A percentile compares a stretch with the other conserved stretches of the same genome.
These are phyloP conservation scores for Cyprinus carpio DNA, from an alignment of 2,113 vertebrate species.

Conservation along the genomic window DNA sequence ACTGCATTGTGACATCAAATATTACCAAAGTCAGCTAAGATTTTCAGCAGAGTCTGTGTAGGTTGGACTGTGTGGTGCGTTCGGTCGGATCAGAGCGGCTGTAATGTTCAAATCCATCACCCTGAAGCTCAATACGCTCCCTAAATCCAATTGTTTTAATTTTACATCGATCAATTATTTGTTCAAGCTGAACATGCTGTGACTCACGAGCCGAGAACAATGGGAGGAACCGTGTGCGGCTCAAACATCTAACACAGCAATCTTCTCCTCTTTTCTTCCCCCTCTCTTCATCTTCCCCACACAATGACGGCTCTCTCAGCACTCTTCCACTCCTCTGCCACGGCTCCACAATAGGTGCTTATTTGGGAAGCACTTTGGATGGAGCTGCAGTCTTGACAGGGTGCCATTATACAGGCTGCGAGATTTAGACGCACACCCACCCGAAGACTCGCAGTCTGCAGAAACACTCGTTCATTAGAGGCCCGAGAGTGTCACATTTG, in stretches of 20 bases:
- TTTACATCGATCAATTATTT: slow-evolving; percentile 76
- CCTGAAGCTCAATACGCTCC: slow-evolving; percentile 69
- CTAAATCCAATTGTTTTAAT: slow-evolving; percentile 75
- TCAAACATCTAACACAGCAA: slow-evolving; percentile 51
- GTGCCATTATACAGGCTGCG: slow-evolving; percentile 67
- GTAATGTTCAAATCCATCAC: slow-evolving; percentile 42
- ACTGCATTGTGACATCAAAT: too few relatives aligned
- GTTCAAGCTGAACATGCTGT: slow-evolving; percentile 66
- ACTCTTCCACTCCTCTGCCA: slow-evolving; percentile 22
- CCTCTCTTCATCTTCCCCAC: slow-evolving; percentile 25
- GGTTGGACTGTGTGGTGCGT: neutral
- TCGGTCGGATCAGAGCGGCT: neutral
- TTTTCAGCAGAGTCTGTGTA: neutral
- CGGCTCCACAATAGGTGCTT: slow-evolving; percentile 58
- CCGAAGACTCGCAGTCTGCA: slow-evolving; percentile 11
- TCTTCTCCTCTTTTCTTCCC: slow-evolving; percentile 46
- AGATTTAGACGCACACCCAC: slow-evolving; percentile 68
- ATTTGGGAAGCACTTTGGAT: slow-evolving; percentile 64
- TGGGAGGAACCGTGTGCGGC: slow-evolving; percentile 38
- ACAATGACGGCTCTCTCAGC: slow-evolving; percentile 49
- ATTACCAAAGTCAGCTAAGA: too few relatives aligned
- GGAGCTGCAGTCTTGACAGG: slow-evolving; percentile 67
- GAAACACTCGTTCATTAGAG: neutral
- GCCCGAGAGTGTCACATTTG: neutral
- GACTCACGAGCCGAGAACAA: slow-evolving; percentile 50